Conservation (phyloP, 2,113 vertebrate genomes). For the Falcunculus frontatus region DNA sequence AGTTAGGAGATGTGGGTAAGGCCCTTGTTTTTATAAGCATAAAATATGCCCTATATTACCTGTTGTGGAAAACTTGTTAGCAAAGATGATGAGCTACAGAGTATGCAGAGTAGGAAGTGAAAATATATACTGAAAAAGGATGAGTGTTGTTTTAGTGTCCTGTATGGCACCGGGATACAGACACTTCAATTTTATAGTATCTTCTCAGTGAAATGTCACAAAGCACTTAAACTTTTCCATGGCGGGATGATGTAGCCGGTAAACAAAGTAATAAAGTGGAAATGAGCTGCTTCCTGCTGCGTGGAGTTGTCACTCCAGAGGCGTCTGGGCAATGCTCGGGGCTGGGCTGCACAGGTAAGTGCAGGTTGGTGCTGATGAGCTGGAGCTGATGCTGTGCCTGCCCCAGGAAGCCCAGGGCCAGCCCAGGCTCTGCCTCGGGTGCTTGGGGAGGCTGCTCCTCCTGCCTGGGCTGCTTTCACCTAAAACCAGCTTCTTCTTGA, state of each 20-base stretch:
- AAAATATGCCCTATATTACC: not conserved
- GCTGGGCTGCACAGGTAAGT: slow-evolving; percentile 29
- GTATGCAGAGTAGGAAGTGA: not conserved
- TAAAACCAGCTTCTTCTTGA: not conserved
- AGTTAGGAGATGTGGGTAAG: not conserved
- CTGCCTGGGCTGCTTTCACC: not conserved
- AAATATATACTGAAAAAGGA: not conserved
- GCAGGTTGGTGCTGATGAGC: not conserved
- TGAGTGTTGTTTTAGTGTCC: not conserved
- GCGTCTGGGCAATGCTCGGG: not conserved
- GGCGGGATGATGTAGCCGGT: not conserved
- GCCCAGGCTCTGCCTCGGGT: not conserved
- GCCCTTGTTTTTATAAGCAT: not conserved
- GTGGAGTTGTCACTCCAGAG: not conserved
- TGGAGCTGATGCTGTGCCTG: too few species aligned
- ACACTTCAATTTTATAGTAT: not conserved
- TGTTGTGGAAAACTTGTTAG: not conserved
- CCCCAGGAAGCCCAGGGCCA: too few species aligned
- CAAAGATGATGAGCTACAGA: not conserved
- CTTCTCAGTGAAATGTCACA: not conserved
- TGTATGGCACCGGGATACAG: not conserved
- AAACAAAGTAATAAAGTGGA: slow-evolving; percentile 48
- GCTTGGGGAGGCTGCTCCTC: not conserved
- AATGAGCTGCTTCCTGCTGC: slow-evolving; percentile 56
- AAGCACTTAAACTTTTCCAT: not conserved